phyloP scores from a whole-genome alignment of 2,113 vertebrate species.

The Dicaeum eximium region DNA sequence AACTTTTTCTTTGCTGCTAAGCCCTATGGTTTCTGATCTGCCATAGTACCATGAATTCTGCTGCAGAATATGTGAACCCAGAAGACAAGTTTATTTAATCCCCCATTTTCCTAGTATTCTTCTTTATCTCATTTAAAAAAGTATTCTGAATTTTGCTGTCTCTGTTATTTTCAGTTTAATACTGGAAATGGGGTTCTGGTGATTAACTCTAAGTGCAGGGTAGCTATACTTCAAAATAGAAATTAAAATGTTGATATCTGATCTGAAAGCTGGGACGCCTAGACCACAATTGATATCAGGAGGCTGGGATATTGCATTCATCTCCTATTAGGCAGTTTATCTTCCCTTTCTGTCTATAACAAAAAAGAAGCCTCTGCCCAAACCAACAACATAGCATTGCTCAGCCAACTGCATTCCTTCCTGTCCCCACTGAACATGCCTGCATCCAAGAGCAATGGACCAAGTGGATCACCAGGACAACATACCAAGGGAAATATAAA shows the following conservation, averaged over 20 bases:
- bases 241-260: neutral
- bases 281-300: fast-evolving
- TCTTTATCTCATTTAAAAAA: neutral
- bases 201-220: neutral
- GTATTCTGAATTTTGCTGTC: neutral
- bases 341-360: neutral
- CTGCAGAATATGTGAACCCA: neutral
- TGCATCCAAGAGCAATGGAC: neutral
- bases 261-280: neutral
- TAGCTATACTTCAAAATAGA: neutral
- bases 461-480: neutral
- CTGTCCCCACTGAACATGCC: neutral
- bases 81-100: neutral
- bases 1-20: neutral
- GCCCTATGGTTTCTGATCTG: neutral
- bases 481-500: neutral
- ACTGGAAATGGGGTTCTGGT: neutral
- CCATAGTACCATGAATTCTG: neutral
- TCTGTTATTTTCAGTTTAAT: neutral
- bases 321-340: neutral
- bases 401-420: neutral
- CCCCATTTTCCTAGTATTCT: neutral
- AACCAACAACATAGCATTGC: neutral
- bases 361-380: neutral
- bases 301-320: neutral